Evolutionary conservation across 23 tunicate species (phyloP), one percentile per base, ranked within the genome.

Genomic region (Corella eumyota): DNA sequence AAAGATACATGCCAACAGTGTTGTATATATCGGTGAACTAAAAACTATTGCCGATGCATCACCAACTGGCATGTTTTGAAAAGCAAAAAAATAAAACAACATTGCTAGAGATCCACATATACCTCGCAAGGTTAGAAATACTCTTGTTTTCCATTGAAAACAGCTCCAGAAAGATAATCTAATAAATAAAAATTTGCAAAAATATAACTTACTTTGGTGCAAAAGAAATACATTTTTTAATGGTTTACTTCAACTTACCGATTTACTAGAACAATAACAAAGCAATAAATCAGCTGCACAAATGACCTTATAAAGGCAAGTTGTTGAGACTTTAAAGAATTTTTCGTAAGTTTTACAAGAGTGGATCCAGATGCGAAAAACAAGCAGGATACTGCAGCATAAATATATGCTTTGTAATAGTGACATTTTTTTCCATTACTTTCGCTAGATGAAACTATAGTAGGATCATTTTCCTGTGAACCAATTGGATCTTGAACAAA

Each of bases 61-160:
- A 34, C 75, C 75, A 34, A 69, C 15, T 21, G 75, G 75, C 65
- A 69, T 23, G 36, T 69, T 69, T 69, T 69, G 75, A 57, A 69
- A 69, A 2, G 75, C 44, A 36, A 56, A 69, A 69, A 69, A 69
- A 15, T 57, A 57, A 4, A 69, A 57, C 22, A 69, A 23, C 30
- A 69, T 38, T 25, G 32, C 52, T 36, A 20, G n/a, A n/a, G 64
- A 64, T 3, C 75, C 75, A 23, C 38, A 56, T 5, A 35, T 23
- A 3, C 76, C 76, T 40, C 76, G 66, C 30, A 59, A 29, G 2
- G 46, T 23, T 2, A 70, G 44, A 21, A 59, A 23, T 25, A 45
- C 0, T 70, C 66, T 52, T 1, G 76, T 70, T 58, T 24, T 22
- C 27, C 19, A 27, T 2, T 56, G 30, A 32, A 32, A 58, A 32